phyloP scores from a whole-genome alignment of 2,113 vertebrate species.

The Empidonax traillii region DNA sequence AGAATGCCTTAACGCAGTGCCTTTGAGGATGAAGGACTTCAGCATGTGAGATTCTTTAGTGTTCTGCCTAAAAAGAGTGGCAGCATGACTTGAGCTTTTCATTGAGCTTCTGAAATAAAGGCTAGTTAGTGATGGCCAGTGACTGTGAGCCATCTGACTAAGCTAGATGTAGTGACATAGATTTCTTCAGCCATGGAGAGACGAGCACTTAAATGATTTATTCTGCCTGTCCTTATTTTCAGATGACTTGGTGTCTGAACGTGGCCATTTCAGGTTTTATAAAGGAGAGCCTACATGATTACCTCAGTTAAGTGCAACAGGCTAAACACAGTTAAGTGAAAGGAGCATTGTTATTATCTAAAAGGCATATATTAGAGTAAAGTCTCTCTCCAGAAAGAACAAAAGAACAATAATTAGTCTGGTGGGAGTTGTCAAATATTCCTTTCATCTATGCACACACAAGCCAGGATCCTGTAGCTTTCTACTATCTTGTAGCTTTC shows the following conservation, averaged over 20 bases:
- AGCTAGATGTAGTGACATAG: not conserved
- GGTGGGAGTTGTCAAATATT: not conserved
- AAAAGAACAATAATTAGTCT: not conserved
- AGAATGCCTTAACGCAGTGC: conserved; percentile 58
- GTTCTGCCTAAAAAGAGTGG: not conserved
- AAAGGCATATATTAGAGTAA: not conserved
- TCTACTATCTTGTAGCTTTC: not conserved
- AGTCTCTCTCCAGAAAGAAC: not conserved
- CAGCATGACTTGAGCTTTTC: conserved; percentile 2
- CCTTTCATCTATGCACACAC: conserved; percentile 30
- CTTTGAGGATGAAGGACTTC: conserved; percentile 26
- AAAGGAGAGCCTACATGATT: not conserved
- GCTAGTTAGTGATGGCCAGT: not conserved
- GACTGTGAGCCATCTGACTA: not conserved
- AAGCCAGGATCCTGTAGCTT: not conserved
- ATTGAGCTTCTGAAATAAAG: not conserved
- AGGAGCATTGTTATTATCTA: not conserved
- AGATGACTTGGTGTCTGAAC: not conserved
- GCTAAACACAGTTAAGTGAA: not conserved
- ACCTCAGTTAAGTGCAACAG: conserved; percentile 17
- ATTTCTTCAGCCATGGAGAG: not conserved
- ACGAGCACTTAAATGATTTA: not conserved
- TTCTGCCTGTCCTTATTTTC: not conserved
- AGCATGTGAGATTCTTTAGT: not conserved
- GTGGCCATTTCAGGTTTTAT: not conserved